These are phyloP conservation scores for Torymus auratus DNA, from an alignment of 2,888 invertebrate species.

Conservation along the genomic window DNA sequence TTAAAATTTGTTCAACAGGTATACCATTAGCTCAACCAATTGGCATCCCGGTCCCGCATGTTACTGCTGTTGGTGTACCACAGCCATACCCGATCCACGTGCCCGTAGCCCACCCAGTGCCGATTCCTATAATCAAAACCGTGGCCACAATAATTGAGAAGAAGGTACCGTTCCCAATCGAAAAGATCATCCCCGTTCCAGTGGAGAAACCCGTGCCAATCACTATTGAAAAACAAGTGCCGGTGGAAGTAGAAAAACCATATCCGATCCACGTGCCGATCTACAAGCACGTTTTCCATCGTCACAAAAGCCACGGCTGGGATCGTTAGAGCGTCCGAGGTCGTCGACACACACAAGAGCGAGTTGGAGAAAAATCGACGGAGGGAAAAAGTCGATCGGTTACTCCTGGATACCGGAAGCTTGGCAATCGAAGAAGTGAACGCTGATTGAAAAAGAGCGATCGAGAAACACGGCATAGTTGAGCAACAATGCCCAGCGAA, in stretches of 20 bases:
- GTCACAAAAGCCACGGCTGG: slow-evolving; percentile 76
- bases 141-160: slow-evolving; percentile 84
- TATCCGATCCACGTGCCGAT: slow-evolving; percentile 84
- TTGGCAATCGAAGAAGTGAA: not conserved
- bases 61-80: slow-evolving; percentile 79
- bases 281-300: slow-evolving; percentile 84
- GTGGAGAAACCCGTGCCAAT: slow-evolving; percentile 84
- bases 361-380: not conserved
- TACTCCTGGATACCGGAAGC: slow-evolving; percentile 19
- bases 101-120: slow-evolving; percentile 83
- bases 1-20: slow-evolving; percentile 61
- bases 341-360: not conserved
- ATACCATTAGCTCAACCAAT: slow-evolving; percentile 82
- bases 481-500: too few relatives aligned
- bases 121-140: slow-evolving; percentile 84
- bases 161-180: slow-evolving; percentile 84
- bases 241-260: slow-evolving; percentile 83
- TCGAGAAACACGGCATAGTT: too few relatives aligned
- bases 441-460: too few relatives aligned
- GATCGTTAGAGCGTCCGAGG: slow-evolving; percentile 16
- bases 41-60: slow-evolving; percentile 81
- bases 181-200: slow-evolving; percentile 82
- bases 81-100: slow-evolving; percentile 84
- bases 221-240: slow-evolving; percentile 82
- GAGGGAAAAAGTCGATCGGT: slow-evolving; percentile 9